Percentiles rank a stretch among this genome's conserved stretches.
phyloP scores from a whole-genome alignment of 2,797 vertebrate species.

The Cuniculus paca region DNA sequence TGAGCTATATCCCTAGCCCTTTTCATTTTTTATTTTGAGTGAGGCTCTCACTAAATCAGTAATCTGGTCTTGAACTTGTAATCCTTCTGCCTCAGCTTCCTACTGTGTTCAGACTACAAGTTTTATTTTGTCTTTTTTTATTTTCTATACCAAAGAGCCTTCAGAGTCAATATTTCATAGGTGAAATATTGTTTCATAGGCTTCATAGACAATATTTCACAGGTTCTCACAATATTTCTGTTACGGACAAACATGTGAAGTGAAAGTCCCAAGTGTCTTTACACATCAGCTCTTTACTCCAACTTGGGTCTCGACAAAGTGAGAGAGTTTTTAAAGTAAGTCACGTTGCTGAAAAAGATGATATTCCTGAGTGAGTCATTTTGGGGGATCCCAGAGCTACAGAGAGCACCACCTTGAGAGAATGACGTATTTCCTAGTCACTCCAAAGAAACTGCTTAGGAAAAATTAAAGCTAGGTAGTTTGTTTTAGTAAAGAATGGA shows the following conservation, averaged over 20 bases:
- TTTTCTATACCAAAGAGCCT: slow-evolving; percentile 25
- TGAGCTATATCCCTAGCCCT: not conserved
- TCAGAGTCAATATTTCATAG: slow-evolving; percentile 19
- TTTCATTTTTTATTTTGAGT: not conserved
- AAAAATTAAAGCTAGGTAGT: slow-evolving; percentile 15
- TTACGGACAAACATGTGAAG: not conserved
- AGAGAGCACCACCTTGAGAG: not conserved
- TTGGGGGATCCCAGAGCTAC: not conserved
- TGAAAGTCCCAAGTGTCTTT: slow-evolving; percentile 18
- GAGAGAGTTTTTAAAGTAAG: slow-evolving; percentile 32
- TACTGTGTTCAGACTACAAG: not conserved
- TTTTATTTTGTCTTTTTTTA: slow-evolving; percentile 44
- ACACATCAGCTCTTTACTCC: not conserved
- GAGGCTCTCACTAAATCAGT: not conserved
- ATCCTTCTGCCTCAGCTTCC: not conserved
- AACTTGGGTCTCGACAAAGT: slow-evolving; percentile 51
- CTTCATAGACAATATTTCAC: not conserved
- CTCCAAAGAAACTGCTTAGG: not conserved
- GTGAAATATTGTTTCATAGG: not conserved
- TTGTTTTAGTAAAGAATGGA: not conserved
- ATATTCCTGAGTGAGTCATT: slow-evolving; percentile 1
- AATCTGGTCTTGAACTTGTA: not conserved
- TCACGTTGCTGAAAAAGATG: slow-evolving; percentile 28
- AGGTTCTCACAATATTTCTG: slow-evolving; percentile 7
- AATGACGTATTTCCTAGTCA: not conserved